A percentile compares a stretch with the other conserved stretches of the same genome.
Conservation (phyloP, 2,113 vertebrate species). For the Andinoacara biseriatus region DNA sequence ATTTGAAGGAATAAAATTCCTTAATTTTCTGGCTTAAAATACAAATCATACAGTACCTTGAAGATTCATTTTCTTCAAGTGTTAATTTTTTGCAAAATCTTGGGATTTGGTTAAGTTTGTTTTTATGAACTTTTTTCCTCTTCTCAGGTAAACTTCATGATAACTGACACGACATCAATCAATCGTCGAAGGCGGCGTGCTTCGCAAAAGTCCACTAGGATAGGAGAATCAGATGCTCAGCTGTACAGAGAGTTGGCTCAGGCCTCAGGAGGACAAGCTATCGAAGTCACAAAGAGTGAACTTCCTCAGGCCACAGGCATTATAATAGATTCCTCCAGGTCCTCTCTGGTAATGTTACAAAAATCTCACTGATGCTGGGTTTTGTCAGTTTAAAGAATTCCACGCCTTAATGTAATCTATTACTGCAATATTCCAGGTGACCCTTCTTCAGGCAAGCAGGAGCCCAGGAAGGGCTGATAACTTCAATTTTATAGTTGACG, state of each 20-base stretch:
- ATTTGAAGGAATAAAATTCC: too few relatives aligned
- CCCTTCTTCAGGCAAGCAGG: conserved; percentile 58
- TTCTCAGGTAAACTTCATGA: conserved; percentile 71
- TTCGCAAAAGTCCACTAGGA: neutral
- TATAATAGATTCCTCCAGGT: conserved; percentile 47
- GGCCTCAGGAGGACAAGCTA: conserved; percentile 66
- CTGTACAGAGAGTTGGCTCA: conserved; percentile 72
- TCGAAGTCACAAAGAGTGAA: conserved; percentile 55
- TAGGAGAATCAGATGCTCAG: conserved; percentile 21
- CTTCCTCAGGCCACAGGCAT: conserved; percentile 46
- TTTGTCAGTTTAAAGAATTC: neutral
- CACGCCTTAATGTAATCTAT: neutral
- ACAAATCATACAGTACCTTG: too few relatives aligned
- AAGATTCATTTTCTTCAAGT: too few relatives aligned
- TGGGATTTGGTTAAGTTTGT: neutral
- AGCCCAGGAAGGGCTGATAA: conserved; percentile 35
- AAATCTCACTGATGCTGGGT: neutral
- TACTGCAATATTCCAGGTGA: conserved; percentile 57
- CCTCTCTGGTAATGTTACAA: conserved; percentile 57
- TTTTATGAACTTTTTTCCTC: neutral
- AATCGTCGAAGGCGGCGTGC: conserved; percentile 26
- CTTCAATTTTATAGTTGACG: conserved; percentile 65
- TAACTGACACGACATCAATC: conserved; percentile 22
- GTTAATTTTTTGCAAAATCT: neutral
- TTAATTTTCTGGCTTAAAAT: too few relatives aligned